Base-by-base conservation (phyloP, 2,113 vertebrate species). In the Epinephelus lanceolatus region DNA sequence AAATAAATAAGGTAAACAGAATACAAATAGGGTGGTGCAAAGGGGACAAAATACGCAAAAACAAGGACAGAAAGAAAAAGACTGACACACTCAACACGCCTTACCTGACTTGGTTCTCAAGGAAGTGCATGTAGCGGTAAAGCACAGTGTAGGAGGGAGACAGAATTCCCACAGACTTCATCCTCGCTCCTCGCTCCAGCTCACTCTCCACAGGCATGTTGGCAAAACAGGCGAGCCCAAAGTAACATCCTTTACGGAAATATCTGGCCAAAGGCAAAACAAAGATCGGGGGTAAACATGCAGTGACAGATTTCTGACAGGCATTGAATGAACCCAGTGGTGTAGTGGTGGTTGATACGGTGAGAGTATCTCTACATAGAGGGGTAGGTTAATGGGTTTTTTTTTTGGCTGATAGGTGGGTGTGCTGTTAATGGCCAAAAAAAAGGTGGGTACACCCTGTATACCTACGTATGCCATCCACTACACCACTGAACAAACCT, bases 141-240 rank as follows among this genome's bases (percentile, higher is more conserved):
- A 99, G 96, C 82, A 99, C 93, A 0, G 98, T 99, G 91, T 99
- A 99, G 65, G 98, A 99, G 0, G 98, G 98, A 15, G 97, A 99
- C 42, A 99, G 96, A 75, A 99, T 97, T 55, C 98, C 98, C 90
- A 99, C 98, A 0, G 98, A 99, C 93, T 99, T 99, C 98, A 99
- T 99, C 55, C 98, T 95, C 0, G 98, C 98, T 0, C 98, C 98
- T 3, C 98, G 96, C 88, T 99, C 98, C 85, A 98, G 90, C 92
- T 98, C 97, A 0, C 97, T 99, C 88, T 99, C 98, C 93, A 99
- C 98, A 0, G 98, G 98, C 97, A 99, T 99, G 94, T 99, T 99
- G 51, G 98, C 98, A 37, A 99, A 99, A 91, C 98, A 99, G 21
- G 98, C 98, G 93, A 99, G 95, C 59, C 98, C 98, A 3, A 99